Percentiles rank a stretch among this genome's conserved stretches.
These are phyloP conservation scores for Asbolus verrucosus DNA, from an alignment of 1,140 invertebrate genomes.

Conservation along the genomic window DNA sequence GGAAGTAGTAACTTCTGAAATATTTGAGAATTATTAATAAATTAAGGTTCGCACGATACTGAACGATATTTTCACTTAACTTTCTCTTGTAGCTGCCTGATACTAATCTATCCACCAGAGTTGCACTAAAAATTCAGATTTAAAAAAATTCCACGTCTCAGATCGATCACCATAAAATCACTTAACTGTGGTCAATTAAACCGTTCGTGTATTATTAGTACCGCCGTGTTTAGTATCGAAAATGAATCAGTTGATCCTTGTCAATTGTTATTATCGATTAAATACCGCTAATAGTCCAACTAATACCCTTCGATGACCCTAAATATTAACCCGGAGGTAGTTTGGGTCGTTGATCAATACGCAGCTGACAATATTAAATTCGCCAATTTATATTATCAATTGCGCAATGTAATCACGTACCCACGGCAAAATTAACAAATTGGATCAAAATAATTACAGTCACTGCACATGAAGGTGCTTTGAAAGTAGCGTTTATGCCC, in stretches of 20 bases:
- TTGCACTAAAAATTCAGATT: conserved; percentile 10
- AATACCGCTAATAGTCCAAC: no score
- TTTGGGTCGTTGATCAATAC: not conserved
- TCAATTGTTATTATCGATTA: no score
- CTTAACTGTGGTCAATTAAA: not conserved
- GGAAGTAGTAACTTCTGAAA: conserved; percentile 31
- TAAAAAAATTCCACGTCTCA: conserved; percentile 22
- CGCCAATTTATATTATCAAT: no score
- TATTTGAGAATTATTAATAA: conserved; percentile 15
- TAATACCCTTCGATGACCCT: not conserved
- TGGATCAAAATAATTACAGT: conserved; percentile 27
- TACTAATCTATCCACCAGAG: conserved; percentile 1
- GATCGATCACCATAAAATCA: conserved; percentile 5
- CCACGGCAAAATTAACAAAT: conserved; percentile 14
- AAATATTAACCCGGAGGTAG: no score
- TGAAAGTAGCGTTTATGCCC: conserved; percentile 17
- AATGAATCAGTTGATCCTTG: no score
- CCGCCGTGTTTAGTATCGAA: no score
- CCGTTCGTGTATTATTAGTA: no score
- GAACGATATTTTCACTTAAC: conserved; percentile 30
- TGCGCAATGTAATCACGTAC: conserved; percentile 10
- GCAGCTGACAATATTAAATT: not conserved
- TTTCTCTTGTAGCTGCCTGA: conserved; percentile 20
- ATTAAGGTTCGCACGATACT: conserved; percentile 25
- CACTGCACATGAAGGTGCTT: conserved; percentile 31